Conservation (phyloP, 2,888 invertebrate genomes). For the Acleris emargana region DNA sequence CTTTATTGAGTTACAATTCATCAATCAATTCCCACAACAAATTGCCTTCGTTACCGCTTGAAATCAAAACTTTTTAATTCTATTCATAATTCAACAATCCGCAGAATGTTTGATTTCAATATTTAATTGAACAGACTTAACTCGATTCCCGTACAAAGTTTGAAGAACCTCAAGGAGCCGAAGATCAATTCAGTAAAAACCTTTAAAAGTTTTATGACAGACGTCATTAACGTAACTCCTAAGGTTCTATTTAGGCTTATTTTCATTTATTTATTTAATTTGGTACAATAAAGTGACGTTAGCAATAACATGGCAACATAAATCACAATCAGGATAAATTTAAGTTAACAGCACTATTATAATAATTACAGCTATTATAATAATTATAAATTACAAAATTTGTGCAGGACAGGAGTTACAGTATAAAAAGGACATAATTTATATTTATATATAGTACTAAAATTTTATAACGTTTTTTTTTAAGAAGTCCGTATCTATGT, state of each 20-base stretch:
- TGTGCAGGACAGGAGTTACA: too few relatives aligned
- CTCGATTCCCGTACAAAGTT: conserved; percentile 22
- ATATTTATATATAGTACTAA: too few relatives aligned
- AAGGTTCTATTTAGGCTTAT: background rate
- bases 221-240: conserved; percentile 2
- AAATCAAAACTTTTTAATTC: conserved; percentile 43
- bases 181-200: background rate
- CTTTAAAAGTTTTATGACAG: background rate
- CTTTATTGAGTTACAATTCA: conserved; percentile 42
- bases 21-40: conserved; percentile 44
- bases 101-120: conserved; percentile 42
- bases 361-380: too few relatives aligned
- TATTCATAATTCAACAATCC: conserved; percentile 44
- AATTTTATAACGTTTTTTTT: too few relatives aligned
- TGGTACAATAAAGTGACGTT: too few relatives aligned
- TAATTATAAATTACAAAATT: too few relatives aligned
- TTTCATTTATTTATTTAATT: too few relatives aligned
- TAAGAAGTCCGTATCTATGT: too few relatives aligned
- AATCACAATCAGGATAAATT: too few relatives aligned
- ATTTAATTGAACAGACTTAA: conserved; percentile 31
- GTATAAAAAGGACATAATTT: too few relatives aligned
- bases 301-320: too few relatives aligned
- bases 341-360: too few relatives aligned
- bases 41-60: conserved; percentile 46
- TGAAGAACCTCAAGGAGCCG: background rate